These are phyloP conservation scores for Phalera bucephala DNA, from an alignment of 2,888 invertebrate genomes.

Conservation along the genomic window DNA sequence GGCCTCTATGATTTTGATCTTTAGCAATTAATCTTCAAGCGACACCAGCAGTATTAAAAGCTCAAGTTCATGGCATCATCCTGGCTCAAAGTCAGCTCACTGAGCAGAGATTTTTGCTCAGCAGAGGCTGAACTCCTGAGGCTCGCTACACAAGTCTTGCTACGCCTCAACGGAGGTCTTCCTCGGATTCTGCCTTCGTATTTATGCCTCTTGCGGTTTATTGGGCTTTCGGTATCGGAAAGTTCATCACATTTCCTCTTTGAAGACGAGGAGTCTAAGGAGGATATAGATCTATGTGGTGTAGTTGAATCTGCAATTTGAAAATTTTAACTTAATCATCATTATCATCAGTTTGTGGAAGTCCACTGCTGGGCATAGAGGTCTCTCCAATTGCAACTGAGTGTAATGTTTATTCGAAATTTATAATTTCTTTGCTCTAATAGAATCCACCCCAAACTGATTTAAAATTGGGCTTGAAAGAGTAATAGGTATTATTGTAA, in stretches of 20 bases:
- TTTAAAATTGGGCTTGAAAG: too few relatives aligned
- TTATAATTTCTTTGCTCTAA: too few relatives aligned
- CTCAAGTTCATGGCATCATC: constrained; percentile 59
- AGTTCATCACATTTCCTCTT: constrained; percentile 65
- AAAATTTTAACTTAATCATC: too few relatives aligned
- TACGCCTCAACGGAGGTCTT: constrained; percentile 62
- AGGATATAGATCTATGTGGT: constrained; percentile 45
- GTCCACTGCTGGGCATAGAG: too few relatives aligned
- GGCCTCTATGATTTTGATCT: too few relatives aligned
- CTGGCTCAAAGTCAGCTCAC: constrained; percentile 34
- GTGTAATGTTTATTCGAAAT: too few relatives aligned
- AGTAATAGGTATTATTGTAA: too few relatives aligned
- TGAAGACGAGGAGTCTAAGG: constrained; percentile 49
- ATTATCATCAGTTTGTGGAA: too few relatives aligned
- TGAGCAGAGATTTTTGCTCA: constrained; percentile 49
- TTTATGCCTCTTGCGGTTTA: constrained; percentile 70
- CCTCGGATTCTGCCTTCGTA: constrained; percentile 67
- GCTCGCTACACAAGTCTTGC: constrained; percentile 47
- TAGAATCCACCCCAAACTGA: too few relatives aligned
- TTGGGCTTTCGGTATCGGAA: constrained; percentile 63
- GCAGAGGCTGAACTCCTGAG: constrained; percentile 53
- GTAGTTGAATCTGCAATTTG: constrained; percentile 45
- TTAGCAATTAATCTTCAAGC: too few relatives aligned
- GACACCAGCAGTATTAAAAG: too few relatives aligned
- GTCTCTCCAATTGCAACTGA: too few relatives aligned